Evolutionary conservation across 1,140 invertebrate species (phyloP), one percentile per base, ranked within the genome.

Genomic region (Sweltsa coloradensis): DNA sequence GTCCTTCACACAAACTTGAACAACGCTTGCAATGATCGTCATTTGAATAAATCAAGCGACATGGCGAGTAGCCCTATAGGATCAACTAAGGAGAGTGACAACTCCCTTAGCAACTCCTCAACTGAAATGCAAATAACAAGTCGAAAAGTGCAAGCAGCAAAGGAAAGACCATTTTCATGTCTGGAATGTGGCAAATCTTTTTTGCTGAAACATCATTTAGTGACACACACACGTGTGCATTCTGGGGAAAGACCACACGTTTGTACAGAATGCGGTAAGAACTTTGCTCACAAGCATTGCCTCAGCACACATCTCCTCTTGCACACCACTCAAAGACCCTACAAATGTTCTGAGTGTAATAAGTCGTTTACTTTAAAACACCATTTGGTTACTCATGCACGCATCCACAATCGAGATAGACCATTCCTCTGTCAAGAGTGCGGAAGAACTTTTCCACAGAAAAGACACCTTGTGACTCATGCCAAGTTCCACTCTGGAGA

Each of bases 401-500:
- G 59, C 37, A 75, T 78, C 2, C 79, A 81, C 58, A 83, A 76
- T 49, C 72, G 85, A 34, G 85, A 87, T 41, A 72, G 83, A 48
- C 85, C 85, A 6, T 89, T 86, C 58, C 73, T 84, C 18, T 89
- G 87, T 63, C 66, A 74, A 42, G 81, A 88, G 61, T 89, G 87
- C 66, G 85, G 84, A 2, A 73, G 82, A 42, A 74, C 81, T 36
- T 90, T 90, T 65, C 81, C 84, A 0, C 64, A 86, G 16, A 85
- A 85, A 61, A 72, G 84, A 46, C 83, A 86, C 55, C 66, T 89
- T n/a, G 83, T 85, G 11, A 86, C 83, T 34, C 85, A 89, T 64
- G 79, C 77, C 64, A 85, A 87, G 67, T 86, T 85, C 60, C 89
- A 92, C 66, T 89, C 82, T 42, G 88, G 87, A 13, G 83, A 89